These are phyloP conservation scores for Ceratotherium simum DNA, from an alignment of 2,113 vertebrate genomes.

Conservation along the genomic window DNA sequence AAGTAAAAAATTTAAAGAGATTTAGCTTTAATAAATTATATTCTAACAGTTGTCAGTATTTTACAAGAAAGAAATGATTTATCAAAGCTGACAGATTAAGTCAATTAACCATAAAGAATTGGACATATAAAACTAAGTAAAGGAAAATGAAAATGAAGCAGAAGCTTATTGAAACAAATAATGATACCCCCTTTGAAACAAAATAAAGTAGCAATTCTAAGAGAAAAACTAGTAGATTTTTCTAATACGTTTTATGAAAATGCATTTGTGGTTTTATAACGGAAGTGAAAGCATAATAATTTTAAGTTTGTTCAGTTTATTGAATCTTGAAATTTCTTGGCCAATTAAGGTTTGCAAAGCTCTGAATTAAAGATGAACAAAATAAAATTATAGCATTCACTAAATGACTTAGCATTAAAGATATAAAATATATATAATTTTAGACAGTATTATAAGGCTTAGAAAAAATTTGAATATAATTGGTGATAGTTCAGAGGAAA, in stretches of 20 bases:
- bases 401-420: not conserved
- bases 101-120: constrained; percentile 20
- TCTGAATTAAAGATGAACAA: not conserved
- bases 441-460: not conserved
- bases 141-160: constrained; percentile 17
- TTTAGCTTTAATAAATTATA: constrained; percentile 17
- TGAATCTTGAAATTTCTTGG: constrained; percentile 1
- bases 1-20: not conserved
- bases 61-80: not conserved
- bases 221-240: not conserved
- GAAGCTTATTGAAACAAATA: not conserved
- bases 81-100: not conserved
- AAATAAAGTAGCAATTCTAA: not conserved
- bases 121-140: not conserved
- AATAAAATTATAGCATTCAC: not conserved
- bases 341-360: not conserved
- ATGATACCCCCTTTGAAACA: not conserved
- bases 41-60: not conserved
- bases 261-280: not conserved
- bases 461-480: not conserved
- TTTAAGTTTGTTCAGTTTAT: not conserved
- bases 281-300: not conserved
- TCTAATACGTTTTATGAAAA: not conserved
- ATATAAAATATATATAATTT: not conserved
- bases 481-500: not conserved